Evolutionary conservation across 2,888 invertebrate genomes (phyloP), one percentile per base, ranked within the genome.

Genomic region (Pristionchus fissidentatus): DNA sequence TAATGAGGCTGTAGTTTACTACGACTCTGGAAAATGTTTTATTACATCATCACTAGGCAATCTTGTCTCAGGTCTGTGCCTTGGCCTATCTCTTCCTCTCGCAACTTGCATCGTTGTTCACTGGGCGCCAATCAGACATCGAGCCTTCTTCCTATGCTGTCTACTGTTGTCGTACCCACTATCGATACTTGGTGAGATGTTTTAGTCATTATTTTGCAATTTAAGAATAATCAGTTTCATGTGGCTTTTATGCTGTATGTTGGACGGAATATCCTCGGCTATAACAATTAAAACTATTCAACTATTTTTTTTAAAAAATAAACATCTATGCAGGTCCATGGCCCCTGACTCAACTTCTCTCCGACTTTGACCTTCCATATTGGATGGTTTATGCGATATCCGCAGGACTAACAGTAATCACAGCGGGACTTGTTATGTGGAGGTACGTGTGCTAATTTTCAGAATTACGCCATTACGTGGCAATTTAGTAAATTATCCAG

Each of bases 101-200:
- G 52, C 35, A 3, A 15, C 38, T 3, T 70, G 52, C 8, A 52
- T 83, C 2, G 55, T 83, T n/a, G 32, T 46, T 1, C 35, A 70
- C 19, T 83, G 83, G 83, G 70, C 83, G 15, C 83, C 83, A 13
- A 19, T 83, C 22, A 35, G 43, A 35, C 26, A 70, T 22, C 70
- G 83, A 13, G 52, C 83, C 35, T 83, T 70, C 73, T 55, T 70
- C 41, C 70, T 83, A 2, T 49, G 70, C 22, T 52, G 70, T n/a
- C 49, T 83, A 7, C 83, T 83, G 5, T 55, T 49, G 1, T 10
- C 52, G 1, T 83, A 57, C 35, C 83, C 83, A 0, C 49, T 70
- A 13, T 70, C 83, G 15, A 41, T 77, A 35, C 32, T 49, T 7
- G 70, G 70, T 70, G 70, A n/a, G 70, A 10, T 46, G 10, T 46